Base-by-base conservation (phyloP, 2,113 vertebrate species). In the Tupaia tana region DNA sequence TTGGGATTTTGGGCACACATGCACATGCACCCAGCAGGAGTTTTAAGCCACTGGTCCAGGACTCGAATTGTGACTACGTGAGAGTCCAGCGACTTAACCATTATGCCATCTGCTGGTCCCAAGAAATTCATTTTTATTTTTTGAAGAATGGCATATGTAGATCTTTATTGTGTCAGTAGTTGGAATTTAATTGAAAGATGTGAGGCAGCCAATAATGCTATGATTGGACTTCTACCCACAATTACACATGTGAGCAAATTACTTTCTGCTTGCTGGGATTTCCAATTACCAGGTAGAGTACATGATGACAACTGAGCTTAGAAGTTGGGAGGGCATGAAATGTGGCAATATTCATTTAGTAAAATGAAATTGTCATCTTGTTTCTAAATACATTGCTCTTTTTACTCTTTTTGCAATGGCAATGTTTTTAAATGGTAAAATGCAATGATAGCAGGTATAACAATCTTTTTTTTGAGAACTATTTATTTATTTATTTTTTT, bases 171-270 rank as follows among this genome's bases (percentile, higher is more conserved):
- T 64, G 15, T 61, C 61, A 74, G 11, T 82, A 54, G 59, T 19
- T 61, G 27, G 9, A 89, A 81, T 90, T 89, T 73, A 77, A 87
- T 90, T 87, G 31, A 77, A 96, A 73, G 27, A 7, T 63, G 6
- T 80, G 52, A 63, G 24, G 4, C 54, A 63, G 16, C n/a, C 14
- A 75, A 18, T 10, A 73, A 58, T 8, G 2, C 19, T 75, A 6
- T 77, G 43, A 2, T 54, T 34, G 0, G 2, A 89, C 20, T 70
- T 73, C 8, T 71, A 15, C 19, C 58, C 12, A 56, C 18, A 59
- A 83, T 86, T 71, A 54, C 14, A 19, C 29, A 1, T 43, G 3
- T 58, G n/a, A 86, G 67, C 20, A 75, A 64, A 82, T 56, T 83
- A 27, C 56, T 80, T 89, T 86, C 6, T 89, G 3, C 31, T 66